A percentile compares a stretch with the other conserved stretches of the same genome.
phyloP scores from a whole-genome alignment of 2,888 invertebrate genomes.

The Leptinotarsa tumamoca region DNA sequence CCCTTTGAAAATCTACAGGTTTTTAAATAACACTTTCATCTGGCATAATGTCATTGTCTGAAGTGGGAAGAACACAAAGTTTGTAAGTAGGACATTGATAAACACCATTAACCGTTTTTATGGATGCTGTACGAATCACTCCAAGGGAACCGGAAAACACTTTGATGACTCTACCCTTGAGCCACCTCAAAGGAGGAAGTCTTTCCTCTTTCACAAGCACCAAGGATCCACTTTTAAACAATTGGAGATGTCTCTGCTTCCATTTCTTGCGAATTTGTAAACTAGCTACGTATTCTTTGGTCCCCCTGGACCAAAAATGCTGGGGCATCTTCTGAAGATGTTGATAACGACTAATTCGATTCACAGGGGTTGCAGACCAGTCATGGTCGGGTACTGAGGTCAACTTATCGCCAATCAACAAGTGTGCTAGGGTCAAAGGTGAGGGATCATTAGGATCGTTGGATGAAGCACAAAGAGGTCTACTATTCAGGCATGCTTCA shows the following conservation, averaged over 20 bases:
- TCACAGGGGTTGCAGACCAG: slow-evolving; percentile 30
- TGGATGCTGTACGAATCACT: slow-evolving; percentile 6
- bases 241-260: slow-evolving; percentile 22
- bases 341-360: slow-evolving; percentile 48
- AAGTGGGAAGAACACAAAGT: slow-evolving; percentile 2
- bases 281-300: slow-evolving; percentile 46
- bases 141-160: slow-evolving; percentile 25
- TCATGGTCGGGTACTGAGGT: slow-evolving; percentile 43
- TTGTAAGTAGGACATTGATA: slow-evolving; percentile 14
- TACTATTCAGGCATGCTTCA: slow-evolving; percentile 54
- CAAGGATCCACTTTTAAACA: not conserved
- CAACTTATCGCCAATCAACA: slow-evolving; percentile 48
- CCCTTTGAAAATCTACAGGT: not conserved
- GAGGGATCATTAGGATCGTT: slow-evolving; percentile 49
- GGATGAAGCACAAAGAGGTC: slow-evolving; percentile 50
- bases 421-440: slow-evolving; percentile 52
- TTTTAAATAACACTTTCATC: not conserved
- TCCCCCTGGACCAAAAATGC: slow-evolving; percentile 48
- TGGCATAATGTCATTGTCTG: not conserved
- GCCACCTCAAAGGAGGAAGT: slow-evolving; percentile 28
- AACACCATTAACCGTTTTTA: slow-evolving; percentile 13
- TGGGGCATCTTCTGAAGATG: slow-evolving; percentile 45
- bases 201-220: slow-evolving; percentile 31
- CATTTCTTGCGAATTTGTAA: slow-evolving; percentile 45
- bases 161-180: slow-evolving; percentile 18